Evolutionary conservation across 2,888 invertebrate genomes (phyloP).

Genomic region (Zaprionus lineosus): DNA sequence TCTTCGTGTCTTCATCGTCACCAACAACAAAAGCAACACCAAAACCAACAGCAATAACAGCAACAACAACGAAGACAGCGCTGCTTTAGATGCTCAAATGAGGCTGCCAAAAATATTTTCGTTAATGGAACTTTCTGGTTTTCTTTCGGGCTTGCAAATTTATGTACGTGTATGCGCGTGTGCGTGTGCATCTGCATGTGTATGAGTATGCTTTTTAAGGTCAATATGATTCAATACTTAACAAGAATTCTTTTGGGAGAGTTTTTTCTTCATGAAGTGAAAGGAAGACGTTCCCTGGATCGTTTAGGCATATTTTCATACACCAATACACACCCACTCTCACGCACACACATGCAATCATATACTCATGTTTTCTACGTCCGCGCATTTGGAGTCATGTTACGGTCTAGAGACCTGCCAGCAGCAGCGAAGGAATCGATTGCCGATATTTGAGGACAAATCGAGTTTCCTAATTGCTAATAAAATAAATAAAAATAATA

Average conservation of each 20-base stretch:
- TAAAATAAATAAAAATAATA: no score
- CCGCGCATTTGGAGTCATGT: no score
- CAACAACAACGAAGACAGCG: slow-evolving; percentile 27
- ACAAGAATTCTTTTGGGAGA: slow-evolving; percentile 31
- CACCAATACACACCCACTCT: no score
- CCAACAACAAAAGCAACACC: no score
- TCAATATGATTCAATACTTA: slow-evolving; percentile 51
- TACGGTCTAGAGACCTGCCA: no score
- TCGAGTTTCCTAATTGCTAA: no score
- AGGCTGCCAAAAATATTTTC: slow-evolving; percentile 64
- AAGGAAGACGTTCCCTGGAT: slow-evolving; percentile 42
- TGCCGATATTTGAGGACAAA: no score
- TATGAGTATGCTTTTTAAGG: slow-evolving; percentile 35
- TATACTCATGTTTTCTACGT: no score
- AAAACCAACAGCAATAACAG: no score
- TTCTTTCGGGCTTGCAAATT: slow-evolving; percentile 53
- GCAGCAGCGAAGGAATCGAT: no score
- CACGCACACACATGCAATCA: no score
- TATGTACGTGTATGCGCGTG: slow-evolving; percentile 23
- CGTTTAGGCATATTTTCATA: slow-evolving; percentile 22
- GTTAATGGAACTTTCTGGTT: slow-evolving; percentile 64
- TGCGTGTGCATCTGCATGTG: slow-evolving; percentile 9
- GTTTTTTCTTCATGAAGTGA: slow-evolving; percentile 47
- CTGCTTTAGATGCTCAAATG: slow-evolving; percentile 37
- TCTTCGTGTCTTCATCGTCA: slow-evolving; percentile 34